Conservation (phyloP, 2,888 invertebrate species). For the Troides helena region DNA sequence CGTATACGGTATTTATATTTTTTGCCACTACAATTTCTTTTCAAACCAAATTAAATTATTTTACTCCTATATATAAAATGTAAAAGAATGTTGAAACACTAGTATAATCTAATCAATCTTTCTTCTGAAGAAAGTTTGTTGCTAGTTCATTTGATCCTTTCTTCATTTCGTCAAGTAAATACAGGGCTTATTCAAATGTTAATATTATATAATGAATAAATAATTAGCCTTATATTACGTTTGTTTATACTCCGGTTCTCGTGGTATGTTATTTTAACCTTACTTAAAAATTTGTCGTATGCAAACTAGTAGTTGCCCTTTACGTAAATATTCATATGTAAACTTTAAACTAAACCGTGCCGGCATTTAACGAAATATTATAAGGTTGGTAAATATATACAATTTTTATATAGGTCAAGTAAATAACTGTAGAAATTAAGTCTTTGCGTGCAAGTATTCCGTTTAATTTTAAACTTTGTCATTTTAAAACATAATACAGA, state of each 20-base stretch:
- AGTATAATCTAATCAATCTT: no score
- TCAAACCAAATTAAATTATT: no score
- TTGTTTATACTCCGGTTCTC: neutral
- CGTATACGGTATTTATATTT: neutral
- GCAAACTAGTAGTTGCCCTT: conserved; percentile 3
- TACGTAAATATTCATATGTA: conserved; percentile 2
- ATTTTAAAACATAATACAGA: no score
- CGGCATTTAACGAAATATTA: neutral
- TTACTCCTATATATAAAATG: no score
- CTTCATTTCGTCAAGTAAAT: no score
- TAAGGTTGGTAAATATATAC: neutral
- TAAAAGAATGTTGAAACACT: no score
- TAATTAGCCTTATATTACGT: neutral
- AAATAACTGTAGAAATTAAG: neutral
- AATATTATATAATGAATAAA: neutral
- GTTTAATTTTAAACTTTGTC: no score
- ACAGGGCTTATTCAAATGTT: neutral
- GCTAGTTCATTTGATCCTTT: no score
- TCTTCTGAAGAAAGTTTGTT: no score
- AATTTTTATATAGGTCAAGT: neutral
- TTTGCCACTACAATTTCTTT: neutral
- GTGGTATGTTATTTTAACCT: neutral
- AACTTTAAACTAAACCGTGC: neutral
- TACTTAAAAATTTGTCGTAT: conserved; percentile 6
- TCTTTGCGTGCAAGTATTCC: neutral